These are phyloP conservation scores for Glaucidium brasilianum DNA, from an alignment of 2,113 vertebrate species.

Conservation along the genomic window DNA sequence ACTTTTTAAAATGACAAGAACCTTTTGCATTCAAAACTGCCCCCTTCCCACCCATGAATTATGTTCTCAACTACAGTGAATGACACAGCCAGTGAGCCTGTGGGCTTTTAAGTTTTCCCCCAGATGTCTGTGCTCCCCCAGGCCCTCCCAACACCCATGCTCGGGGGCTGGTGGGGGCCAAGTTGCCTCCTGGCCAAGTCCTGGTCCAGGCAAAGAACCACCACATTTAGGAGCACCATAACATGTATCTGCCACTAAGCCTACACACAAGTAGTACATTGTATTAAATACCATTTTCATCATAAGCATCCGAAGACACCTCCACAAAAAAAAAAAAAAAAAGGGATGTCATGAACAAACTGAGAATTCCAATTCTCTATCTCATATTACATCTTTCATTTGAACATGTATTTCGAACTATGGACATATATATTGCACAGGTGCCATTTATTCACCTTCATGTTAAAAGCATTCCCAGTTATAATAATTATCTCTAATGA, in stretches of 20 bases:
- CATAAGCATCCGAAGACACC: not conserved
- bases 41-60: not conserved
- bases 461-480: not conserved
- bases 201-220: not conserved
- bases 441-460: not conserved
- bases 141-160: accelerated
- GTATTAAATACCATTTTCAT: not conserved
- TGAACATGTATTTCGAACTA: not conserved
- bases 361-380: not conserved
- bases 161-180: accelerated
- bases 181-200: not conserved
- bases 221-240: not conserved
- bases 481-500: constrained; percentile 11
- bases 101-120: not conserved
- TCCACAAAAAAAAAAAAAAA: not conserved
- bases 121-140: accelerated
- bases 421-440: not conserved
- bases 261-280: not conserved
- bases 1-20: not conserved
- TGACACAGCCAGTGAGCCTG: not conserved
- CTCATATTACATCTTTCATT: not conserved
- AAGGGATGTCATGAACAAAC: not conserved
- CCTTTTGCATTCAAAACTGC: not conserved
- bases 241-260: accelerated
- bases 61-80: not conserved